A percentile compares a stretch with the other conserved stretches of the same genome.
Conservation (phyloP, 2,113 vertebrate genomes). For the Strix aluco region DNA sequence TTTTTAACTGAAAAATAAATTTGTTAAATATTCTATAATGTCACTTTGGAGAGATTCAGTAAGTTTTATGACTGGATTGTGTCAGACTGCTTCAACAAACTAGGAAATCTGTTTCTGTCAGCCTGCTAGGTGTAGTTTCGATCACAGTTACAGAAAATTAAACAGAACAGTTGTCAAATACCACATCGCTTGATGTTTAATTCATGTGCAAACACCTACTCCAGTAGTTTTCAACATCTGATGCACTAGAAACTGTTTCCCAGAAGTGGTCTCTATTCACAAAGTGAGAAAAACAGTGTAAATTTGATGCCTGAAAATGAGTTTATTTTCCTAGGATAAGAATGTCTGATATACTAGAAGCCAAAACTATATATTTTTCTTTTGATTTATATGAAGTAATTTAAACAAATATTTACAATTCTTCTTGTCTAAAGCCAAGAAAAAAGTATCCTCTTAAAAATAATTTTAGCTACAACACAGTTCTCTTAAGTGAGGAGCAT, state of each 20-base stretch:
- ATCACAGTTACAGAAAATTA: conserved; percentile 27
- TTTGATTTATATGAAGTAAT: neutral
- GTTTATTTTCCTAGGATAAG: neutral
- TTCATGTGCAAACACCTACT: conserved; percentile 4
- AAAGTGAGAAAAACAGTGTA: neutral
- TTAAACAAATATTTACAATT: neutral
- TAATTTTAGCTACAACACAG: neutral
- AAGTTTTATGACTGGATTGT: neutral
- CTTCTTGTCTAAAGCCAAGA: neutral
- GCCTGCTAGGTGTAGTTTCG: neutral
- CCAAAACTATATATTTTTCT: neutral
- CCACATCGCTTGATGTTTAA: neutral
- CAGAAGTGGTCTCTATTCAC: neutral
- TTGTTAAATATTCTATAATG: neutral
- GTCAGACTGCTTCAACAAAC: neutral
- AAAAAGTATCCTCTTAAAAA: neutral
- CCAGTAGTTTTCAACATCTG: neutral
- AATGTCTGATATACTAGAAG: neutral
- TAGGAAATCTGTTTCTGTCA: neutral
- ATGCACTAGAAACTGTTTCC: neutral
- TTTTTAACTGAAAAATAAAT: neutral
- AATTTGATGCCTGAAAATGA: neutral
- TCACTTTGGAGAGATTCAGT: neutral
- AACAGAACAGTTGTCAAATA: conserved; percentile 5
- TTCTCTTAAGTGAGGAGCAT: neutral